Evolutionary conservation across 2,888 invertebrate species (phyloP).

Genomic region (Smittia aterrima): DNA sequence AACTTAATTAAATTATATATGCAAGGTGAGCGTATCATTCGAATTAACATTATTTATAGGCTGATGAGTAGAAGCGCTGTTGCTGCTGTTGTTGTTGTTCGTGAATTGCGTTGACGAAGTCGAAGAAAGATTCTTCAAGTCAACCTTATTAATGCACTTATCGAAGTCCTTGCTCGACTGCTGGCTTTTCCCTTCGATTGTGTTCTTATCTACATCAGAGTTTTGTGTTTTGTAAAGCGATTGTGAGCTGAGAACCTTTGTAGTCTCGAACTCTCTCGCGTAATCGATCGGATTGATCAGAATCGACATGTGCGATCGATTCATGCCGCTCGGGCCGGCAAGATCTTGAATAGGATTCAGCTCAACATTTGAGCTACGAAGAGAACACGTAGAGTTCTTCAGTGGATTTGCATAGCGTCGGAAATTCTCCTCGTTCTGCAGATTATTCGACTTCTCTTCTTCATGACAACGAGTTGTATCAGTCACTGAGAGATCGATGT

Average conservation of each 20-base stretch:
- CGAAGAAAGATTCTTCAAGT: slow-evolving; percentile 28
- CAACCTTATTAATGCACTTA: slow-evolving; percentile 65
- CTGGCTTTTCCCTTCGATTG: slow-evolving; percentile 61
- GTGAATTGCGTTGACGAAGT: background rate
- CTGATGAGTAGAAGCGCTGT: slow-evolving; percentile 21
- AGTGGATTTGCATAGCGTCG: slow-evolving; percentile 78
- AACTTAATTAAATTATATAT: slow-evolving; percentile 37
- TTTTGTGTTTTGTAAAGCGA: slow-evolving; percentile 81
- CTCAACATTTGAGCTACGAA: slow-evolving; percentile 57
- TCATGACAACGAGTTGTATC: slow-evolving; percentile 58
- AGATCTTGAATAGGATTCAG: slow-evolving; percentile 52
- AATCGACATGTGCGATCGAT: slow-evolving; percentile 50
- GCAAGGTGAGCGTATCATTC: slow-evolving; percentile 39
- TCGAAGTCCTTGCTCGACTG: slow-evolving; percentile 68
- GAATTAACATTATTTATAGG: slow-evolving; percentile 35
- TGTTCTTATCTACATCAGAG: slow-evolving; percentile 80
- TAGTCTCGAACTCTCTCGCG: slow-evolving; percentile 52
- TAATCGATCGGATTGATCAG: slow-evolving; percentile 52
- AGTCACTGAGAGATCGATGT: slow-evolving; percentile 39
- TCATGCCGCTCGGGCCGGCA: slow-evolving; percentile 53
- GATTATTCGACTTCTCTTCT: slow-evolving; percentile 86
- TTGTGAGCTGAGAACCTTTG: slow-evolving; percentile 45
- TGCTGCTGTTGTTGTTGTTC: slow-evolving; percentile 9
- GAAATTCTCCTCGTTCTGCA: slow-evolving; percentile 87
- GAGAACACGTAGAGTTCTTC: slow-evolving; percentile 60